Evolutionary conservation across 2,888 invertebrate genomes (phyloP), one percentile per base, ranked within the genome.

Genomic region (Lasioglossum oenotherae): DNA sequence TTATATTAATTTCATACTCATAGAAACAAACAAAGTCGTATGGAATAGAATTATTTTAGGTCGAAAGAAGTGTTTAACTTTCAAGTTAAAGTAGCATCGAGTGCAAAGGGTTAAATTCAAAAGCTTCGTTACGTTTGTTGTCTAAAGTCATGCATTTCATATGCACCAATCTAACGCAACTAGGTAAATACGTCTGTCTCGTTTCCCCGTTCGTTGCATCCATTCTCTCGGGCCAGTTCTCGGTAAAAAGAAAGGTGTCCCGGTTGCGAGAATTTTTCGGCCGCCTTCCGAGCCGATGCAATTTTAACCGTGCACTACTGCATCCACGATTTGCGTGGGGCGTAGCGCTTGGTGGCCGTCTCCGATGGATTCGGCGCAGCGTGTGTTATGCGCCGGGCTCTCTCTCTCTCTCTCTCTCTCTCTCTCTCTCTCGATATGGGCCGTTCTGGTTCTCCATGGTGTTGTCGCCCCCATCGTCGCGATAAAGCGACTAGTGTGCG

Each of bases 361-460:
- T 41, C 38, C 38, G 69, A 23, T 69, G 69, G 38, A 23, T 69
- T 69, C 69, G 69, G 71, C 71, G 71, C 44, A 64, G 27, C 64
- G 44, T 41, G 6, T 64, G 27, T 27, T 41, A 41, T 19, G 44
- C 41, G 23, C 38, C n/a, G 27, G 4, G 4, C 5, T 31, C 31
- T 14, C 64, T 64, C 19, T 14, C 53, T 23, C 53, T 23, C 23
- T n/a, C 23, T 53, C 23, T 53, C 71, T 41, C 38, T 14, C 53
- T 23, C 53, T 23, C 23, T n/a, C 23, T 53, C 23, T 53, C 71
- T 41, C 38, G 23, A 41, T 67, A 57, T 83, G 77, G 74, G 71
- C 64, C 77, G 76, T 67, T 86, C 82, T 82, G 64, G 79, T 86
- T 76, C 84, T 81, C 74, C 60, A 60, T 78, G 78, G 64, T 60